Base-by-base conservation (phyloP, 1,140 invertebrate species). In the Papilio glaucus region DNA sequence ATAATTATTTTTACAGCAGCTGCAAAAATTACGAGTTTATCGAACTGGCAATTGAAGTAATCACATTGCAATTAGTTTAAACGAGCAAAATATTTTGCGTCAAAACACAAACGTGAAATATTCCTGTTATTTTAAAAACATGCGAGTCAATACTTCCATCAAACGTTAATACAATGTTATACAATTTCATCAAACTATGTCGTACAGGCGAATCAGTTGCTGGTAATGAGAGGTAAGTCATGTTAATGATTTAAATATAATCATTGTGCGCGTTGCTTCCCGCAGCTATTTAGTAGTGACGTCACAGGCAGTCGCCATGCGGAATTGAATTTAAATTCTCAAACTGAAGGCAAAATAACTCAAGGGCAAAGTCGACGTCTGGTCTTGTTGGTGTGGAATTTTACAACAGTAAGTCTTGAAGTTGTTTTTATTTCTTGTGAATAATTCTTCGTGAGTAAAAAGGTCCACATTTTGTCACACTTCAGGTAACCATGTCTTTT, bases 271-370 rank as follows among this genome's bases (percentile, higher is more conserved):
- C 6, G 6, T 45, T 12, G 24, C 3, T 12, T 57, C 49, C 49
- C 49, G 49, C 24, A 4, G 21, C 24, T 21, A 49, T 53, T 18
- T 26, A 24, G 9, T 57, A 12, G 21, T 57, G 49, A 57, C 49
- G 49, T 57, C 49, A 57, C 49, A 24, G 49, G 21, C 45, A 2
- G 45, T 57, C 24, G 49, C 49, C 24, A 57, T 21, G 49, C 49
- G 49, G 49, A 57, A 57, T 26, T 24, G 10, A 13, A 26, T 57
- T 57, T 57, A 24, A 24, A 57, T 57, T 24, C 9, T 10, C 18
- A 53, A 24, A 24, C 49, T 24, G 21, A 57, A 57, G 21, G 49
- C 21, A 57, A 57, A 57, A 53, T 53, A 57, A 57, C 18, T 57
- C 49, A 57, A 57, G 49, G 21, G 21, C 49, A 57, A 57, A 57